Conservation (phyloP, 1,140 invertebrate genomes). For the Callitettix versicolor region DNA sequence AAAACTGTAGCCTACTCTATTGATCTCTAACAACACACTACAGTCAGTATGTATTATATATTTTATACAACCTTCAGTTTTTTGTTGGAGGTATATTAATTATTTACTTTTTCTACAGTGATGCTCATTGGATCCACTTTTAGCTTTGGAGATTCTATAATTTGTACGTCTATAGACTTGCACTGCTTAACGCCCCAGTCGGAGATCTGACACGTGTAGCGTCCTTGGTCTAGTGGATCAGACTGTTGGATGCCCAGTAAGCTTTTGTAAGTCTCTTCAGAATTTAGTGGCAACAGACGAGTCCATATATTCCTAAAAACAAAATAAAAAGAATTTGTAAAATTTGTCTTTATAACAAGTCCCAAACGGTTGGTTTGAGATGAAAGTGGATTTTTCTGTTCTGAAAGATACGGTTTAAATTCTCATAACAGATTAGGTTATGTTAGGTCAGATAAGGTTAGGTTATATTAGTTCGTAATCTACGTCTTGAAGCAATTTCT, state of each 20-base stretch:
- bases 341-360: too few relatives aligned
- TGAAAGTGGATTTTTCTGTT: background rate
- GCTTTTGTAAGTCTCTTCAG: conserved; percentile 52
- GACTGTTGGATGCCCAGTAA: conserved; percentile 53
- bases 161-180: conserved; percentile 50
- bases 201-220: conserved; percentile 60
- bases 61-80: too few relatives aligned
- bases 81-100: too few relatives aligned
- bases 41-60: too few relatives aligned
- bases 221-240: conserved; percentile 52
- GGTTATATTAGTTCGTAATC: too few relatives aligned
- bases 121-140: conserved; percentile 59
- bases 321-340: background rate
- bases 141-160: conserved; percentile 54
- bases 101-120: conserved; percentile 53
- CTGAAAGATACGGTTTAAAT: background rate
- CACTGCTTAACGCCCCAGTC: conserved; percentile 65
- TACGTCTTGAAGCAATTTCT: too few relatives aligned
- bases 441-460: too few relatives aligned
- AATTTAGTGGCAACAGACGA: conserved; percentile 42
- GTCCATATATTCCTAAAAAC: conserved; percentile 35
- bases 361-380: background rate
- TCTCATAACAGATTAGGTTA: too few relatives aligned
- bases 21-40: too few relatives aligned
- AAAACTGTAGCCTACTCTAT: too few relatives aligned